Evolutionary conservation across 1,140 invertebrate species (phyloP).

Genomic region (Sitobion miscanthi): DNA sequence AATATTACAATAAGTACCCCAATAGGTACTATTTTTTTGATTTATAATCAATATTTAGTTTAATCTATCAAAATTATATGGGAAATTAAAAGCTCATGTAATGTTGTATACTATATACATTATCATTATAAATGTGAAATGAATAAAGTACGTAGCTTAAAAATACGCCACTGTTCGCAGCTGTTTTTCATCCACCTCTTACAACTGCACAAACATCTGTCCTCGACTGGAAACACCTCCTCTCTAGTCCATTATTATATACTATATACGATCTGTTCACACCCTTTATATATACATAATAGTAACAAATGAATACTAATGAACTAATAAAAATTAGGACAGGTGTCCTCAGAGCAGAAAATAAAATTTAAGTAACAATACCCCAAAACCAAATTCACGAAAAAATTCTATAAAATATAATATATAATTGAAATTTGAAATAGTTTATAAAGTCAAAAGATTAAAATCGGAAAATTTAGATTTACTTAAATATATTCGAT

Average conservation of each 20-base stretch:
- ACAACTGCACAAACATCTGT: slow-evolving; percentile 51
- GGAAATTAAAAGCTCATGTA: not conserved
- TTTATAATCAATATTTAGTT: not conserved
- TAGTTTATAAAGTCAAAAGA: not conserved
- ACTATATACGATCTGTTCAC: not conserved
- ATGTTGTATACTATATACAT: not conserved
- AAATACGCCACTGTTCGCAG: slow-evolving; percentile 24
- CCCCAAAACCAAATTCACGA: not conserved
- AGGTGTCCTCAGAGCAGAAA: not conserved
- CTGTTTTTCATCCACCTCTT: slow-evolving; percentile 44
- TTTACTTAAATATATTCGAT: not conserved
- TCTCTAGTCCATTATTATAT: slow-evolving; percentile 17
- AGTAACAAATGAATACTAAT: slow-evolving; percentile 43
- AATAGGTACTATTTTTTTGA: not conserved
- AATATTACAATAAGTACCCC: too few species aligned
- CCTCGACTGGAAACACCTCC: not conserved
- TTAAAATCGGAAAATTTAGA: not conserved
- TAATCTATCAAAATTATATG: not conserved
- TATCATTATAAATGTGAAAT: not conserved
- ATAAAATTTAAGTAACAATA: not conserved
- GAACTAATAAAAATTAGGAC: slow-evolving; percentile 19
- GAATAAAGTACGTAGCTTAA: not conserved
- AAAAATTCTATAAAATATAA: not conserved
- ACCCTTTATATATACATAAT: slow-evolving; percentile 17
- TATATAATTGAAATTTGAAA: not conserved